These are phyloP conservation scores for Danaus plexippus DNA, from an alignment of 1,140 invertebrate species.

Conservation along the genomic window DNA sequence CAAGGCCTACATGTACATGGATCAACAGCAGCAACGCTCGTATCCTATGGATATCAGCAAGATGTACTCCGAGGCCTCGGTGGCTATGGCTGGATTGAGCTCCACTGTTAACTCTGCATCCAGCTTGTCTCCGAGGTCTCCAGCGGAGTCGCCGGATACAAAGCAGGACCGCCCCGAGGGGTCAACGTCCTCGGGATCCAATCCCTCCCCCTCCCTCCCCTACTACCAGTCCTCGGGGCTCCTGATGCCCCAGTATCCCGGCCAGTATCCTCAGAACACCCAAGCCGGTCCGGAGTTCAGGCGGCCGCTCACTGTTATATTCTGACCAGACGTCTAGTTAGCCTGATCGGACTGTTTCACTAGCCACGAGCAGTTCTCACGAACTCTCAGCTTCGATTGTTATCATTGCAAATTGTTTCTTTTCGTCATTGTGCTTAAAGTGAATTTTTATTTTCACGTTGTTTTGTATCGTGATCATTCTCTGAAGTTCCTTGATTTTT, in stretches of 20 bases:
- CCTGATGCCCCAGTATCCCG: conserved; percentile 77
- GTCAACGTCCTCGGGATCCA: conserved; percentile 75
- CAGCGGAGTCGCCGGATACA: conserved; percentile 76
- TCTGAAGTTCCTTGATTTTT: conserved; percentile 49
- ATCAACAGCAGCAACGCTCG: conserved; percentile 74
- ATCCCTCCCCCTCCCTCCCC: conserved; percentile 75
- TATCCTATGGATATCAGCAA: conserved; percentile 79
- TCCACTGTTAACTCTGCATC: conserved; percentile 51
- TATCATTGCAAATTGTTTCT: not conserved
- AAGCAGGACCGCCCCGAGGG: conserved; percentile 73
- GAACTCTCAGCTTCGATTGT: not conserved
- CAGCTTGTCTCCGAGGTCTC: conserved; percentile 72
- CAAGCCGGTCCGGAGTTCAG: conserved; percentile 78
- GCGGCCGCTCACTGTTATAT: conserved; percentile 86
- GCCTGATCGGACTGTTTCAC: not conserved
- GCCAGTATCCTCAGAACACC: conserved; percentile 71
- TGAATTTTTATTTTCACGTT: conserved; percentile 7
- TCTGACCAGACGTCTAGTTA: conserved; percentile 80
- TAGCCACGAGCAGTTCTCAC: not conserved
- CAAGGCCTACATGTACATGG: conserved; percentile 88
- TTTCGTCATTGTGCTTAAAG: conserved; percentile 1
- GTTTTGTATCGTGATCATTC: conserved; percentile 13
- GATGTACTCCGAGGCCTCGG: conserved; percentile 74
- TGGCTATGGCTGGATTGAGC: conserved; percentile 59
- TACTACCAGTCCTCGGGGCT: conserved; percentile 76